Evolutionary conservation across 2,797 vertebrate species (phyloP), one percentile per base, ranked within the genome.

Genomic region (Onychomys leucogaster): DNA sequence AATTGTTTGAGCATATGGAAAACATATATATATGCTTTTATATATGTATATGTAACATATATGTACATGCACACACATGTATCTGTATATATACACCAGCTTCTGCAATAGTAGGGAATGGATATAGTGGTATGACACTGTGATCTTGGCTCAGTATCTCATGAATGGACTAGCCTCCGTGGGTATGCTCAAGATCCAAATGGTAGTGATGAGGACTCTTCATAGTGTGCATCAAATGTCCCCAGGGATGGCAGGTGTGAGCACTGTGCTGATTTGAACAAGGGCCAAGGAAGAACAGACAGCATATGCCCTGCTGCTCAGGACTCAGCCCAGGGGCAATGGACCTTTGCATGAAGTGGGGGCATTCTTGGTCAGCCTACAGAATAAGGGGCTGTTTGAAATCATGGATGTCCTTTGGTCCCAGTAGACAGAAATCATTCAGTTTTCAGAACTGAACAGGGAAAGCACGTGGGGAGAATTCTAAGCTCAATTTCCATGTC

Each of bases 401-500:
- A 49, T 95, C 55, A 73, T 9, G 87, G 25, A 49, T 52, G 17
- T 46, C 46, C 21, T 92, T 95, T 67, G 63, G 65, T 25, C 7
- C 71, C 27, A 73, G 29, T 34, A 67, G 7, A 21, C 37, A 21
- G 75, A 49, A 86, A n/a, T 77, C 37, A 75, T 61, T 76, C 84
- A 89, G 5, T 94, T 37, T 55, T 84, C 75, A 67, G 46, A 95
- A 5, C 91, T 63, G 59, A 89, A 57, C 43, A 29, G 25, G 46
- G 46, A 6, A 65, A 52, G 65, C 67, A 76, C 25, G 0, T 67
- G 55, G 4, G 43, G 13, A 96, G 43, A 59, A 61, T 19, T 86
- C 67, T 67, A 77, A 91, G 80, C 7, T 94, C 67, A 85, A 8
- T 32, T 92, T 94, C 67, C 17, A 63, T 85, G 25, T 96, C 57